Base-by-base conservation (phyloP, 2,888 invertebrate species). In the Dryomyza anilis region DNA sequence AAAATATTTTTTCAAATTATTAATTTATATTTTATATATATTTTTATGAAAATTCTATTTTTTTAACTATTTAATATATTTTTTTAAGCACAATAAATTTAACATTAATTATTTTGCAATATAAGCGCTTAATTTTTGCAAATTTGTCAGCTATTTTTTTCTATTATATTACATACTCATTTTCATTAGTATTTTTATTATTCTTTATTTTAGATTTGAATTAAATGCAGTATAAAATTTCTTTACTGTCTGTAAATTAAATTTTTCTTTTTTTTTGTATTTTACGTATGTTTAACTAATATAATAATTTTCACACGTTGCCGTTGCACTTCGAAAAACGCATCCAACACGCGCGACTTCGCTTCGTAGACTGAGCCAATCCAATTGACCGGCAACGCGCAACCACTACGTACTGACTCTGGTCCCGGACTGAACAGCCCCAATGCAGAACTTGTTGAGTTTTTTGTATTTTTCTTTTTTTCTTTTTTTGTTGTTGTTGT, bases 301-400 rank as follows among this genome's bases (percentile, higher is more conserved):
- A 66, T 63, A n/a, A n/a, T n/a, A n/a, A n/a, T n/a, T n/a, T n/a
- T n/a, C n/a, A n/a, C n/a, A 33, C 25, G 52, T 53, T 39, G 21
- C 7, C 52, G 52, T 14, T 3, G 7, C 25, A 45, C 36, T 29
- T 25, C 36, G 43, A 30, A 14, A 33, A 64, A 71, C 72, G 73
- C 75, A 75, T 69, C 78, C 77, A 72, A 73, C 73, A 70, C 73
- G 73, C 76, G 75, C 77, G 76, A 72, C 74, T 72, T 67, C 73
- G 71, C 73, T 72, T 71, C 65, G 65, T 69, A 67, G 75, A 77
- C 76, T 77, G 76, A 76, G 62, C 70, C 19, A 36, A 60, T 30
- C 72, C 70, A 71, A 70, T 57, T 67, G 66, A 43, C 62, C 45
- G 39, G n/a, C 62, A 29, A 30, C 33, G 60, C 33, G 16, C 14